Base-by-base conservation (phyloP, 2,888 invertebrate genomes). In the Elaeidobius kamerunicus region DNA sequence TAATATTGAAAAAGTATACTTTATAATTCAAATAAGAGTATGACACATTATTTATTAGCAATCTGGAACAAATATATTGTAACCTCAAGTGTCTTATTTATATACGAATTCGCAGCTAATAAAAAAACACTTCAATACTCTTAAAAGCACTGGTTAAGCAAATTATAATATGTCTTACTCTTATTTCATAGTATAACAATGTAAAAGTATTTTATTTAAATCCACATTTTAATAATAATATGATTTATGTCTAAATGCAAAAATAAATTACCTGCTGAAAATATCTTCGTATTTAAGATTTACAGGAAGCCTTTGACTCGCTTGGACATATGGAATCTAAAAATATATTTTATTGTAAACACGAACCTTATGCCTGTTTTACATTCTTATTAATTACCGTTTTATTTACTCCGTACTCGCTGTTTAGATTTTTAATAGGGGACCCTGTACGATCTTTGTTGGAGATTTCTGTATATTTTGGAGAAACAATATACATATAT, bases 291-390 rank as follows among this genome's bases (percentile, higher is more conserved):
- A 46, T 51, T 48, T 52, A 39, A 41, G 48, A 55, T 35, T 55
- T 52, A 59, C 56, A 54, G 48, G 55, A 57, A 60, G 51, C 49
- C 52, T 41, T 55, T 53, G 40, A 48, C 51, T 55, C 52, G 54
- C 57, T 57, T 54, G 44, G 50, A 60, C 54, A 52, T 58, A 30
- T 58, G 50, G 58, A 52, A 35, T 54, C 54, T 58, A 56, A 57
- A 56, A 53, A 56, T 59, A 55, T 56, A 46, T 49, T 56, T 55
- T 56, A 50, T 58, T 53, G 52, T 60, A 60, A 54, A 60, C 56
- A 56, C 35, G 40, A 35, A 34, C 19, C 52, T 42, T 55, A 50
- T 55, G 55, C 40, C 55, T 50, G 55, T 56, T 56, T 56, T 52
- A 52, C 44, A 20, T 38, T 41, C 41, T 52, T 52, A 56, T 55